These are phyloP conservation scores for Periophthalmus modestus DNA, from an alignment of 2,113 vertebrate genomes.

Conservation along the genomic window DNA sequence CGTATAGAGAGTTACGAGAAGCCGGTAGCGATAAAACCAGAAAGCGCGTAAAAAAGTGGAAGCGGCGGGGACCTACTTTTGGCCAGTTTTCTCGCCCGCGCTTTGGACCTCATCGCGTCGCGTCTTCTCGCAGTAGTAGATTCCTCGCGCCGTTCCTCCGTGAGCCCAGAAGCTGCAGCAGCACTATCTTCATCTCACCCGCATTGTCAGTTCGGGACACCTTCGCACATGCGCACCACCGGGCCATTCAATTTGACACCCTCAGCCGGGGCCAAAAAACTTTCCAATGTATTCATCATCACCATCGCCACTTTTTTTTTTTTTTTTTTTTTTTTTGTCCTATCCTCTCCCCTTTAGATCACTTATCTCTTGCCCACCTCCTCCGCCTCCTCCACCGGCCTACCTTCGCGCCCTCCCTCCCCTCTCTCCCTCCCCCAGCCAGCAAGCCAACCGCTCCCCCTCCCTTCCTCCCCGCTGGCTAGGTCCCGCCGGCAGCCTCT, in stretches of 20 bases:
- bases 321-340: slow-evolving; percentile 72
- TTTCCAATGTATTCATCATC: slow-evolving; percentile 99
- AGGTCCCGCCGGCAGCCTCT: background rate
- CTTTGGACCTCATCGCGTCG: slow-evolving; percentile 99
- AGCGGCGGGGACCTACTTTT: slow-evolving; percentile 95
- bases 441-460: background rate
- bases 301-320: slow-evolving; percentile 70
- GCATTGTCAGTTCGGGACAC: slow-evolving; percentile 99
- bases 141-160: slow-evolving; percentile 96
- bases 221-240: slow-evolving; percentile 99
- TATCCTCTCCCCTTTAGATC: slow-evolving; percentile 91
- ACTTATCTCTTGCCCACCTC: slow-evolving; percentile 89
- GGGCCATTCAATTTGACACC: slow-evolving; percentile 99
- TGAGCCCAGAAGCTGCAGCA: slow-evolving; percentile 98
- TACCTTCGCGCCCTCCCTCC: slow-evolving; percentile 35
- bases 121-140: slow-evolving; percentile 72
- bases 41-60: slow-evolving; percentile 53
- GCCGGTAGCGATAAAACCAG: slow-evolving; percentile 67
- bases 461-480: slow-evolving; percentile 15
- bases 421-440: slow-evolving; percentile 32
- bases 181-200: slow-evolving; percentile 99
- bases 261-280: slow-evolving; percentile 97
- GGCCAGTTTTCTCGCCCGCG: slow-evolving; percentile 98
- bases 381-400: slow-evolving; percentile 64
- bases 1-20: slow-evolving; percentile 31